Base-by-base conservation (phyloP, 2,113 vertebrate genomes). In the Lates calcarifer region DNA sequence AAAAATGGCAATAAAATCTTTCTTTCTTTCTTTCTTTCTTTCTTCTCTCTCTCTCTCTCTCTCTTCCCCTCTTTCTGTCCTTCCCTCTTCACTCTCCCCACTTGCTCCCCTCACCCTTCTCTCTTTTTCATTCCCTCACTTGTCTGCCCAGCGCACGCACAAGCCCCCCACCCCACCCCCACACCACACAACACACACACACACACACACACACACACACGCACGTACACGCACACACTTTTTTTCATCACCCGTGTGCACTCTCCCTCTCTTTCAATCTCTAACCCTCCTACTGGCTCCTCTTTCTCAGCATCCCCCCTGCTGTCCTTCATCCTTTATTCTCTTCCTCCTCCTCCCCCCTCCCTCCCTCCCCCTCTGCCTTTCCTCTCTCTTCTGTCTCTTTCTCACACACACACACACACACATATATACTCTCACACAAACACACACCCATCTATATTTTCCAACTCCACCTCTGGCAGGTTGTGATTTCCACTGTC, bases 401-500 rank as follows among this genome's bases (percentile, higher is more conserved):
- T 57, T 24, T 71, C 77, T 53, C 77, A 9, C 74, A 57, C 74
- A 49, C 76, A 69, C 73, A 45, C 74, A 66, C 74, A 43, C 82
- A 67, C 64, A 31, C 68, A 82, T 47, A 62, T 72, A 60, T 77
- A 83, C 78, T 18, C 37, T 29, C 57, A 66, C 43, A 39, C 78
- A 70, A 49, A 51, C 83, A 51, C 82, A 74, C 85, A 85, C 81
- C 63, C 89, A 89, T 92, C 86, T 93, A 89, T 93, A 91, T 91
- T 94, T 95, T 91, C 90, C 89, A 92, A 89, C 93, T 88, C 90
- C 92, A 94, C 95, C 93, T 94, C 94, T 94, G 95, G 93, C 93
- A 94, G 94, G 93, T 94, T 94, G 94, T 93, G 94, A 95, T 95
- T 95, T 95, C 92, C 92, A 94, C 89, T 91, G 92, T 93, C 92